These are phyloP conservation scores for Ptychoptera albimana DNA, from an alignment of 2,888 invertebrate species.

Conservation along the genomic window DNA sequence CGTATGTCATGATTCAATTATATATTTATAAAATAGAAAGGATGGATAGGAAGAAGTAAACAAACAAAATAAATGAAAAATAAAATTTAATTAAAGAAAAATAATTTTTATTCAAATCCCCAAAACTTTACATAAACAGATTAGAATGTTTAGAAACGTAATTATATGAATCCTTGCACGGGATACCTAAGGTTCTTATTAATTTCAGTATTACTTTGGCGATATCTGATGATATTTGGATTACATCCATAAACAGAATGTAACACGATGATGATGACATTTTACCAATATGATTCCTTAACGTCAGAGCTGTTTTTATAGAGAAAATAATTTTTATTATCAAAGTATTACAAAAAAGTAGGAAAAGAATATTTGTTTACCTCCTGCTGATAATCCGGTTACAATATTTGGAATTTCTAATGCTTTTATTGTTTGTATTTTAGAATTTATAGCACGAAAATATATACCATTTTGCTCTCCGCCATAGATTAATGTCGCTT, in stretches of 20 bases:
- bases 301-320: background rate
- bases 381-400: conserved; percentile 34
- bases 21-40: too few relatives aligned
- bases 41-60: too few relatives aligned
- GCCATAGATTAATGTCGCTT: background rate
- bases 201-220: background rate
- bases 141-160: too few relatives aligned
- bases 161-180: too few relatives aligned
- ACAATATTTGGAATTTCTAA: conserved; percentile 36
- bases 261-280: background rate
- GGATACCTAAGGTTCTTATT: too few relatives aligned
- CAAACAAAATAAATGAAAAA: too few relatives aligned
- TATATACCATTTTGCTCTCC: background rate
- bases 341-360: background rate
- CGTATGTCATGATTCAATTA: too few relatives aligned
- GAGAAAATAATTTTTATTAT: background rate
- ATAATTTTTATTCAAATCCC: too few relatives aligned
- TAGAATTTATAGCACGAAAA: background rate
- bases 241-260: background rate
- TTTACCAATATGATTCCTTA: background rate
- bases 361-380: too few relatives aligned
- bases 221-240: background rate
- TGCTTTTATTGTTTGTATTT: conserved; percentile 10
- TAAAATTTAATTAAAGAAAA: too few relatives aligned
- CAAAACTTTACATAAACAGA: too few relatives aligned